A percentile compares a stretch with the other conserved stretches of the same genome.
Evolutionary conservation across 2,888 invertebrate species (phyloP).

Genomic region (Polyploca ridens): DNA sequence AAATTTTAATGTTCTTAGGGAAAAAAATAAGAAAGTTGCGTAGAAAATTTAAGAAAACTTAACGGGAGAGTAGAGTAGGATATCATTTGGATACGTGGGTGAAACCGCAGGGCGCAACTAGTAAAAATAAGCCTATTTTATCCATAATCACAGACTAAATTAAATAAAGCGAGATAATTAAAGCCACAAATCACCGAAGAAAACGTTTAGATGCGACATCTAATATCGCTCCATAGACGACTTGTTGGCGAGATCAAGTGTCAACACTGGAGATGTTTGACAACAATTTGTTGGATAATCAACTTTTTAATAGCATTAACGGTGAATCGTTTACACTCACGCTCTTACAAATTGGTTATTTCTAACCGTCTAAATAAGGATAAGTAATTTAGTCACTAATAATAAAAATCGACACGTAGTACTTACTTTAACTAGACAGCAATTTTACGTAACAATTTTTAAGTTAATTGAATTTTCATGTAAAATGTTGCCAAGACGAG

Average conservation of each 20-base stretch:
- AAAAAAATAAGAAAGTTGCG: too few relatives aligned
- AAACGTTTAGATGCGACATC: neutral
- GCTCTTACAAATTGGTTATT: neutral
- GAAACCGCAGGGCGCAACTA: too few relatives aligned
- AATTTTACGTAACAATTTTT: too few relatives aligned
- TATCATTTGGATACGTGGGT: too few relatives aligned
- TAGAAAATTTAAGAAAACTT: too few relatives aligned
- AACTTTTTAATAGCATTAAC: slow-evolving; percentile 64
- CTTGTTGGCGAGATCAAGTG: slow-evolving; percentile 46
- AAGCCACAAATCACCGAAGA: neutral
- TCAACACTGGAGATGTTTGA: slow-evolving; percentile 50
- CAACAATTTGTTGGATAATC: slow-evolving; percentile 53
- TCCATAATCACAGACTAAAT: neutral
- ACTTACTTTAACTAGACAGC: too few relatives aligned
- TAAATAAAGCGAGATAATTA: neutral
- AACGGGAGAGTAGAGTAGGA: too few relatives aligned
- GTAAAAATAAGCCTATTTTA: neutral
- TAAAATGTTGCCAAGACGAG: too few relatives aligned
- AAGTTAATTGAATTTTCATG: too few relatives aligned
- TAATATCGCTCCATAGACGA: slow-evolving; percentile 2
- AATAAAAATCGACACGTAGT: too few relatives aligned
- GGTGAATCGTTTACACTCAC: slow-evolving; percentile 21
- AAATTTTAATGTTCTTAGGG: too few relatives aligned
- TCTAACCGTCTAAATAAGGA: neutral
- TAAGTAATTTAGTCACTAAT: too few relatives aligned